Evolutionary conservation across 1,140 invertebrate genomes (phyloP), one percentile per base, ranked within the genome.

Genomic region (Brachionus sp.): DNA sequence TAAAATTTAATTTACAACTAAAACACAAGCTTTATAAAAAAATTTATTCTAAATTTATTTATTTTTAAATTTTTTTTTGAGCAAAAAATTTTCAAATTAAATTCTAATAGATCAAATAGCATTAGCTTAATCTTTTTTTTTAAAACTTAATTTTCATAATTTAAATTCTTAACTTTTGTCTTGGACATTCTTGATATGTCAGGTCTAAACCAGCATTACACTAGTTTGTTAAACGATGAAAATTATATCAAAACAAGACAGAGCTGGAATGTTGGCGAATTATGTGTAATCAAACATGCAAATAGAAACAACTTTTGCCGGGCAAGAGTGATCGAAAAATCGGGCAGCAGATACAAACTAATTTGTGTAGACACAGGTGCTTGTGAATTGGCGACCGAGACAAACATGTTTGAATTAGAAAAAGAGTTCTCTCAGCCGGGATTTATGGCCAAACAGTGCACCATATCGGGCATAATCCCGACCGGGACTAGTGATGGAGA

Each of bases 381-480:
- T 25, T 46, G 25, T 46, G 70, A 75, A 25, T 25, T 23, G 10
- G 19, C 25, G 5, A 39, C 44, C 7, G 39, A 25, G 23, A 16
- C 13, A 23, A 35, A 35, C n/a, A 5, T 75, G n/a, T 75, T 75
- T 75, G 16, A 75, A 12, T 25, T 75, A 12, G 16, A 44, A 13
- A 44, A 75, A 23, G 70, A 50, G 13, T 75, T 46, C 19, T 7
- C 1, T 46, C 37, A 75, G 25, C 70, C 70, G 4, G 39, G 3
- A 25, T 75, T 75, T 19, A 75, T 75, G 70, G 70, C 70, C 0
- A 75, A 75, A 75, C 10, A 46, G 19, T 75, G 70, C 33, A 46
- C 23, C 23, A 29, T 46, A 7, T 46, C 19, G 0, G 70, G 39
- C 12, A 46, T 75, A 44, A 10, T 9, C 9, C 70, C 70, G 33